Percentiles rank a stretch among this genome's conserved stretches.
These are phyloP conservation scores for Dascyllus trimaculatus DNA, from an alignment of 2,113 vertebrate genomes.

Conservation along the genomic window DNA sequence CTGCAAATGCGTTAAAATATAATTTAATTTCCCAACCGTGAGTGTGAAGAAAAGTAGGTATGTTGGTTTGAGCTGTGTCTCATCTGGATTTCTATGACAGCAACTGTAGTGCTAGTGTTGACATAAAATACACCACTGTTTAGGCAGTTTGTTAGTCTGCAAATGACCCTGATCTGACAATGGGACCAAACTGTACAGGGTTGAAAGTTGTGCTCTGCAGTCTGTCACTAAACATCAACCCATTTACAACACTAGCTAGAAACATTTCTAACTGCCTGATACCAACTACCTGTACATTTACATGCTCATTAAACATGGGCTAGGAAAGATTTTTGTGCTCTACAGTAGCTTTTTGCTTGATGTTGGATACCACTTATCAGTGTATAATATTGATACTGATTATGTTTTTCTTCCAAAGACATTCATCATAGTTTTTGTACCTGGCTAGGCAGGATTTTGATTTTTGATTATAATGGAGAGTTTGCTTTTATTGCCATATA, in stretches of 20 bases:
- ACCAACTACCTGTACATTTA: constrained; percentile 20
- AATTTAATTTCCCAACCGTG: neutral
- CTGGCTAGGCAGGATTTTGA: constrained; percentile 26
- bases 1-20: constrained; percentile 2
- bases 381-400: constrained; percentile 25
- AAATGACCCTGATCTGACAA: constrained; percentile 58
- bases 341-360: constrained; percentile 28
- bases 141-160: neutral
- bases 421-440: constrained; percentile 39
- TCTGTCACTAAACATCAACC: constrained; percentile 35
- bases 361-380: constrained; percentile 45
- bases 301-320: constrained; percentile 26
- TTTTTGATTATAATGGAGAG: constrained; percentile 24
- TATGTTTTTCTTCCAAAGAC: constrained; percentile 26
- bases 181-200: constrained; percentile 80
- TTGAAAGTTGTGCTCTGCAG: constrained; percentile 40
- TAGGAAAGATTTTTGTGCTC: constrained; percentile 20
- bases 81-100: constrained; percentile 3
- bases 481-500: constrained; percentile 20
- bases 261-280: constrained; percentile 1
- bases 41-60: neutral
- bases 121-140: constrained; percentile 31
- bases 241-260: constrained; percentile 17
- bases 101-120: constrained; percentile 33
- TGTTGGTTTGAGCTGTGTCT: constrained; percentile 21